Evolutionary conservation across 92 coral and sea anemone genomes (phyloP).

Genomic region (Phenganax marumi): DNA sequence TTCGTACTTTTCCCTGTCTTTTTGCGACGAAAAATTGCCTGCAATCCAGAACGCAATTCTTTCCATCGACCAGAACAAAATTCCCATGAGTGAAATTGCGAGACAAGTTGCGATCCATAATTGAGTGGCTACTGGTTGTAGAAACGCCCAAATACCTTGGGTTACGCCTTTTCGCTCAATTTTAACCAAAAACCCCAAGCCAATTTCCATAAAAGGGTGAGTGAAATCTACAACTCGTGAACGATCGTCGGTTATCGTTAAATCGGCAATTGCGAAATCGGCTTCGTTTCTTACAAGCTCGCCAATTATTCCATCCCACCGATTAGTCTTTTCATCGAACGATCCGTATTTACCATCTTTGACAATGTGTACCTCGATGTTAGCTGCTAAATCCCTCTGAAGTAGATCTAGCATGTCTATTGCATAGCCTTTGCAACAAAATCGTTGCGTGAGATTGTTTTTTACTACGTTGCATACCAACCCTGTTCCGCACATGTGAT

Average conservation of each 20-base stretch:
- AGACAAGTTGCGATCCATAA: slow-evolving; percentile 12
- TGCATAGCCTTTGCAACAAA: slow-evolving; percentile 67
- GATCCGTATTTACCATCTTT: slow-evolving; percentile 72
- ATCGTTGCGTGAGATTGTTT: background rate
- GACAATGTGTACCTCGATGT: slow-evolving; percentile 57
- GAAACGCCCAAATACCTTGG: slow-evolving; percentile 23
- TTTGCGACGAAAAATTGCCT: slow-evolving; percentile 13
- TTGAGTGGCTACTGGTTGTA: slow-evolving; percentile 30
- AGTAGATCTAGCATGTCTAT: slow-evolving; percentile 63
- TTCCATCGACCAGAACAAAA: slow-evolving; percentile 27
- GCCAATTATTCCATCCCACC: slow-evolving; percentile 78
- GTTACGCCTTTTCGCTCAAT: slow-evolving; percentile 8
- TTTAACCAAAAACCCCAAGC: slow-evolving; percentile 54
- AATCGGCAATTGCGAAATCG: slow-evolving; percentile 64
- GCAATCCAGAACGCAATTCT: slow-evolving; percentile 28
- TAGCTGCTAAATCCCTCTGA: slow-evolving; percentile 45
- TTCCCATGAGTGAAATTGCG: slow-evolving; percentile 29
- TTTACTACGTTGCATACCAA: background rate
- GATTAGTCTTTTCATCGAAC: slow-evolving; percentile 46
- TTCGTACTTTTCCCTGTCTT: background rate
- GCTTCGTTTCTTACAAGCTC: slow-evolving; percentile 64
- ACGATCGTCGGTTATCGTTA: slow-evolving; percentile 67
- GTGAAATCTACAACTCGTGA: slow-evolving; percentile 63
- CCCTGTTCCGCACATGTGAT: slow-evolving; percentile 22
- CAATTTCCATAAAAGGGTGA: slow-evolving; percentile 66